Evolutionary conservation across 2,888 invertebrate genomes (phyloP).

Genomic region (Brachypterus glaber): DNA sequence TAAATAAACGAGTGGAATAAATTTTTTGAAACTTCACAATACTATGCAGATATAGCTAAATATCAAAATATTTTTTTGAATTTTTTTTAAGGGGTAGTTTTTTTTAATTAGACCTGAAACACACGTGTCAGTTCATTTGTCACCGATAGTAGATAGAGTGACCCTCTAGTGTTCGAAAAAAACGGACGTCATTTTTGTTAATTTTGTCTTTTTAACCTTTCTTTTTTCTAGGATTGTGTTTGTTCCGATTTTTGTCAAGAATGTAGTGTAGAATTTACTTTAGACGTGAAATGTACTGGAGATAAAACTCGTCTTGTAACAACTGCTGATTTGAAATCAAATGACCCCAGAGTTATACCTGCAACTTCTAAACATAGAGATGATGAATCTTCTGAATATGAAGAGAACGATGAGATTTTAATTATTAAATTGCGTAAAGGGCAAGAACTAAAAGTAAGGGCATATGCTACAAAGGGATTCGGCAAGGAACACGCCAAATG

Average conservation of each 20-base stretch:
- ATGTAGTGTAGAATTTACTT: conserved; percentile 94
- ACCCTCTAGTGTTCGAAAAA: too few relatives aligned
- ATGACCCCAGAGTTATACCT: conserved; percentile 84
- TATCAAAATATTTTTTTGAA: too few relatives aligned
- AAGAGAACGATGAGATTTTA: conserved; percentile 81
- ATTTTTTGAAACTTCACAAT: too few relatives aligned
- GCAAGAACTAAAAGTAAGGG: conserved; percentile 83
- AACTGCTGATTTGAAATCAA: conserved; percentile 89
- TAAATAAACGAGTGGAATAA: too few relatives aligned
- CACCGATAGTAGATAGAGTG: too few relatives aligned
- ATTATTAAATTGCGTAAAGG: conserved; percentile 68
- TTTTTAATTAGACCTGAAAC: too few relatives aligned
- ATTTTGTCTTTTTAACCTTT: conserved; percentile 3
- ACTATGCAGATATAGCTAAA: too few relatives aligned
- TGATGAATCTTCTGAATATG: conserved; percentile 89
- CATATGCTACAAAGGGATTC: conserved; percentile 91
- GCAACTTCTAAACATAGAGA: conserved; percentile 87
- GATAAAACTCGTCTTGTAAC: conserved; percentile 94
- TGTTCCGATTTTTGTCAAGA: conserved; percentile 96
- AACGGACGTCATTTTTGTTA: too few relatives aligned
- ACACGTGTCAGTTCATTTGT: too few relatives aligned
- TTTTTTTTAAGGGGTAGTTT: too few relatives aligned
- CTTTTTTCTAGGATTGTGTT: conserved; percentile 68
- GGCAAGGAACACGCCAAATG: conserved; percentile 99
- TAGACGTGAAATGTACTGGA: conserved; percentile 91